These are phyloP conservation scores for Catamblyrhynchus diadema DNA, from an alignment of 2,797 vertebrate species.

Conservation along the genomic window DNA sequence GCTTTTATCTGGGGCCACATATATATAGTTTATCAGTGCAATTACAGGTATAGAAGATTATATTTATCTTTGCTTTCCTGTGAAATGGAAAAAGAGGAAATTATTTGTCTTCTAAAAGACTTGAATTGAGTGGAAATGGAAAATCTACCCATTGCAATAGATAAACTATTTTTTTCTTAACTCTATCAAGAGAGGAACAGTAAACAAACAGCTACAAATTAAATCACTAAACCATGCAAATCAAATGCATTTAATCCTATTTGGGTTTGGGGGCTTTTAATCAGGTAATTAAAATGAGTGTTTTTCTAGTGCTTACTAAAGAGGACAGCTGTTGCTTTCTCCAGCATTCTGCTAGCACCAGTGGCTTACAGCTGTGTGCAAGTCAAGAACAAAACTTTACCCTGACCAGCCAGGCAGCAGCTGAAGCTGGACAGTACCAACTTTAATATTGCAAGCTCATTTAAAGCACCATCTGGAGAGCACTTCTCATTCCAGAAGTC, in stretches of 20 bases:
- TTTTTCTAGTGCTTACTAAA: background rate
- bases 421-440: background rate
- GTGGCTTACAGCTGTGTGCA: background rate
- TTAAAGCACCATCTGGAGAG: background rate
- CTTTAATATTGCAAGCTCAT: background rate
- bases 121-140: background rate
- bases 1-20: conserved; percentile 15
- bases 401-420: background rate
- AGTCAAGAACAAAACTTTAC: background rate
- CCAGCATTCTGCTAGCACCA: background rate
- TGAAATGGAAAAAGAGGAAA: background rate
- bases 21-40: conserved; percentile 46
- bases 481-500: background rate
- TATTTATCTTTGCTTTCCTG: conserved; percentile 22
- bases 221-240: background rate
- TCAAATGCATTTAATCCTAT: background rate
- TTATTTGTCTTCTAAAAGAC: background rate
- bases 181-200: background rate
- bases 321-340: background rate
- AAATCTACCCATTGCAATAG: background rate
- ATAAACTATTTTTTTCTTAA: background rate
- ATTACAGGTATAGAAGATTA: conserved; percentile 32
- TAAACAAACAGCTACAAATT: conserved; percentile 6
- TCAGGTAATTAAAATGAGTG: background rate
- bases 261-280: background rate